phyloP scores from a whole-genome alignment of 1,140 invertebrate genomes.

The Drosophila rufa region DNA sequence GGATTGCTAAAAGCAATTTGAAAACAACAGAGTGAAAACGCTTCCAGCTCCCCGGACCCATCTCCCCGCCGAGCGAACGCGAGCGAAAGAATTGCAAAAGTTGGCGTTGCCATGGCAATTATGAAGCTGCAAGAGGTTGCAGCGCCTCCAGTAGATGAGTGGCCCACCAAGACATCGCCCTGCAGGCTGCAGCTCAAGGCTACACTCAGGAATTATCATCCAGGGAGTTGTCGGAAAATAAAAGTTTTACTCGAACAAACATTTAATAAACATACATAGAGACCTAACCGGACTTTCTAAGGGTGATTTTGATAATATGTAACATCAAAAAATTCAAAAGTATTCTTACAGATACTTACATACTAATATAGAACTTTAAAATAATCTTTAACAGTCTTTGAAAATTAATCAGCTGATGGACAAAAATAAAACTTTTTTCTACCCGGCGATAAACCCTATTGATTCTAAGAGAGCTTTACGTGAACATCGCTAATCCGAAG shows the following conservation, averaged over 20 bases:
- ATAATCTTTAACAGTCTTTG: background rate
- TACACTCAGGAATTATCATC: conserved; percentile 5
- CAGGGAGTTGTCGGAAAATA: background rate
- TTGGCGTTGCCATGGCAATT: conserved; percentile 66
- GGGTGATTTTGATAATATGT: background rate
- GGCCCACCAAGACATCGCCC: conserved; percentile 38
- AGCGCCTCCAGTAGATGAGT: conserved; percentile 40
- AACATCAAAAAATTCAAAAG: background rate
- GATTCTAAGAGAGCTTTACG: too few species aligned
- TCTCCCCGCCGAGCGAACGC: conserved; percentile 1
- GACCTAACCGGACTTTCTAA: background rate
- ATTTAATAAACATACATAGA: background rate
- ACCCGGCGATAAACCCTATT: too few species aligned
- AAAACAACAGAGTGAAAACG: conserved; percentile 71
- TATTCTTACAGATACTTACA: background rate
- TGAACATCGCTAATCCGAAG: too few species aligned
- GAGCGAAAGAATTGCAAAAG: conserved; percentile 27
- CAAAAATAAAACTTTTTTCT: too few species aligned
- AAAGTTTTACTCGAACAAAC: background rate
- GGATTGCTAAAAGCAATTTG: conserved; percentile 77
- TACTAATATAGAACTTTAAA: background rate
- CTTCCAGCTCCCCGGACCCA: conserved; percentile 28
- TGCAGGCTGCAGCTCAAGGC: conserved; percentile 31
- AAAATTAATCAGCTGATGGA: too few species aligned
- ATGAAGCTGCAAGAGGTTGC: conserved; percentile 57